Evolutionary conservation across 2,888 invertebrate genomes (phyloP).

Genomic region (Eudasyphora cyanicolor): DNA sequence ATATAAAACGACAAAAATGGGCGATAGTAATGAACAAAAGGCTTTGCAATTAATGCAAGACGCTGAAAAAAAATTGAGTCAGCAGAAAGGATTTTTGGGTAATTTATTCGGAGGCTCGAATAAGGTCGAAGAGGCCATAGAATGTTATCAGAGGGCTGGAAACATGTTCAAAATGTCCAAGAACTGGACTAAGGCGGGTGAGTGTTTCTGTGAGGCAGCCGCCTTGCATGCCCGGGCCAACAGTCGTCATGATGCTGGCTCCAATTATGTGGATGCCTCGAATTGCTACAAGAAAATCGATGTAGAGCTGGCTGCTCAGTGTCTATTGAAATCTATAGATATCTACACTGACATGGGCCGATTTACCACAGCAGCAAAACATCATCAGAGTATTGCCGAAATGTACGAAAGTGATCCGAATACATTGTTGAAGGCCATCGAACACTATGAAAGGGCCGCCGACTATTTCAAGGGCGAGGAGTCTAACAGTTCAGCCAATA

Average conservation of each 20-base stretch:
- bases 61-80: constrained; percentile 85
- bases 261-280: constrained; percentile 96
- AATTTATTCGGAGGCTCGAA: constrained; percentile 81
- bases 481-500: constrained; percentile 98
- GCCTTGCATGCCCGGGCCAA: constrained; percentile 92
- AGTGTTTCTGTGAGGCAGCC: constrained; percentile 96
- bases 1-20: constrained; percentile 87
- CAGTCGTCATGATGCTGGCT: constrained; percentile 96
- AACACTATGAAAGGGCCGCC: constrained; percentile 98
- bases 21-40: constrained; percentile 93
- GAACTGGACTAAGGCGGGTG: constrained; percentile 97
- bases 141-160: constrained; percentile 96
- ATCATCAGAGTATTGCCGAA: constrained; percentile 97
- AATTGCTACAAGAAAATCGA: constrained; percentile 94
- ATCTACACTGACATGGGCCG: constrained; percentile 99
- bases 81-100: constrained; percentile 85
- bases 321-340: constrained; percentile 94
- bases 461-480: constrained; percentile 99
- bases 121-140: constrained; percentile 96
- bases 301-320: constrained; percentile 90
- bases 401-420: constrained; percentile 95
- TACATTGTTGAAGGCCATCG: constrained; percentile 83
- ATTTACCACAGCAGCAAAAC: constrained; percentile 98
- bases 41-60: constrained; percentile 95
- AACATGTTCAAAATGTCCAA: constrained; percentile 99